These are phyloP conservation scores for Brachionus sp. DNA, from an alignment of 1,140 invertebrate species.

Conservation along the genomic window DNA sequence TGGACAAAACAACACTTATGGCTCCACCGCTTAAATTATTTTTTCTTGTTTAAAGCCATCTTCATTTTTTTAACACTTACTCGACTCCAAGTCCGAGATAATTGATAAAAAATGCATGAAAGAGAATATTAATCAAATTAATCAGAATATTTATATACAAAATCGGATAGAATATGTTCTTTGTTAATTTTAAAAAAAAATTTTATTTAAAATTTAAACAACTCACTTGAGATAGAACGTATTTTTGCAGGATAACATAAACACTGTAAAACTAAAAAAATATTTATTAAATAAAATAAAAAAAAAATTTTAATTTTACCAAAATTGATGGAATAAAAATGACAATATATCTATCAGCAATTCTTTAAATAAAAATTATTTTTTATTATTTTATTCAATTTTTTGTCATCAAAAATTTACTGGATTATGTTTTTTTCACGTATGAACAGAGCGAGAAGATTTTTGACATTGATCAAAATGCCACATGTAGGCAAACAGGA, in stretches of 20 bases:
- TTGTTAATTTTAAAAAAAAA: background rate
- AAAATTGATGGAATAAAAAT: conserved; percentile 27
- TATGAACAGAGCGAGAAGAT: background rate
- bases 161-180: conserved; percentile 43
- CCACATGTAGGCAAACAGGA: conserved; percentile 11
- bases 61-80: background rate
- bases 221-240: background rate
- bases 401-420: background rate
- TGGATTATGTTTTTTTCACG: background rate
- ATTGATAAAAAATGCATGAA: background rate
- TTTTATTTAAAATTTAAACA: background rate
- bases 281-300: background rate
- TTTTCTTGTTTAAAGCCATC: background rate
- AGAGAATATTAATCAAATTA: background rate
- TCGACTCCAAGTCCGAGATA: background rate
- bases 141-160: conserved; percentile 27
- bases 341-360: conserved; percentile 37
- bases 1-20: conserved; percentile 6
- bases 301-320: background rate
- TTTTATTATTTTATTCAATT: background rate
- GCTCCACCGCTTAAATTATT: background rate
- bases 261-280: conserved; percentile 36
- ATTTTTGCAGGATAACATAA: conserved; percentile 36
- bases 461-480: conserved; percentile 9
- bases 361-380: background rate